Evolutionary conservation across 2,888 invertebrate genomes (phyloP).

Genomic region (Tinea trinotella): DNA sequence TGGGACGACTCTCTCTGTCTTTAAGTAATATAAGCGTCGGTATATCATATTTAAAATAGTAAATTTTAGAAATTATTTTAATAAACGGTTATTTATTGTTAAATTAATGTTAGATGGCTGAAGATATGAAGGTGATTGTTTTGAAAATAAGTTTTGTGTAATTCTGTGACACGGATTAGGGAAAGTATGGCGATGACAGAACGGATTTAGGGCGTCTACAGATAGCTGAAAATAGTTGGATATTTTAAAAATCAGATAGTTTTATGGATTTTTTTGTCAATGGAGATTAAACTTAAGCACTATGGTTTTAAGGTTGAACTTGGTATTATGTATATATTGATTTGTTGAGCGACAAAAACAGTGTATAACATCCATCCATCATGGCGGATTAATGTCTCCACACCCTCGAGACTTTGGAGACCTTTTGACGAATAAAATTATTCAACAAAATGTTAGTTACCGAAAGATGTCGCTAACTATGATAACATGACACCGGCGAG

Average conservation of each 20-base stretch:
- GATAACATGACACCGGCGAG: too few species aligned
- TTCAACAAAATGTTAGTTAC: not conserved
- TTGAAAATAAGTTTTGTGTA: not conserved
- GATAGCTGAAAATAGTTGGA: conserved; percentile 9
- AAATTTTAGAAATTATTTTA: too few species aligned
- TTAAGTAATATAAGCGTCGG: too few species aligned
- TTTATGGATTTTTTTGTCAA: not conserved
- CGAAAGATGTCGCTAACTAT: not conserved
- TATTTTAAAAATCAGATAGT: not conserved
- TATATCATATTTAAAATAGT: too few species aligned
- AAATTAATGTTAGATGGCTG: too few species aligned
- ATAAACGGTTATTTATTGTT: too few species aligned
- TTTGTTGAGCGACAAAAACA: not conserved
- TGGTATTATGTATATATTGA: not conserved
- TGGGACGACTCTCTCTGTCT: too few species aligned
- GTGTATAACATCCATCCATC: conserved; percentile 1
- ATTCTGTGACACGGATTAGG: not conserved
- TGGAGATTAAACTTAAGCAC: not conserved
- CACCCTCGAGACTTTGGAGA: conserved; percentile 1
- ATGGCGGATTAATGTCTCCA: conserved; percentile 3
- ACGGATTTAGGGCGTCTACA: not conserved
- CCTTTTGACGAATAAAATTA: conserved; percentile 8
- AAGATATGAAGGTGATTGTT: too few species aligned
- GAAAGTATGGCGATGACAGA: conserved; percentile 5
- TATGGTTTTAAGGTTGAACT: not conserved